phyloP scores from a whole-genome alignment of 2,888 invertebrate genomes.

The Dolichopus griseipennis region DNA sequence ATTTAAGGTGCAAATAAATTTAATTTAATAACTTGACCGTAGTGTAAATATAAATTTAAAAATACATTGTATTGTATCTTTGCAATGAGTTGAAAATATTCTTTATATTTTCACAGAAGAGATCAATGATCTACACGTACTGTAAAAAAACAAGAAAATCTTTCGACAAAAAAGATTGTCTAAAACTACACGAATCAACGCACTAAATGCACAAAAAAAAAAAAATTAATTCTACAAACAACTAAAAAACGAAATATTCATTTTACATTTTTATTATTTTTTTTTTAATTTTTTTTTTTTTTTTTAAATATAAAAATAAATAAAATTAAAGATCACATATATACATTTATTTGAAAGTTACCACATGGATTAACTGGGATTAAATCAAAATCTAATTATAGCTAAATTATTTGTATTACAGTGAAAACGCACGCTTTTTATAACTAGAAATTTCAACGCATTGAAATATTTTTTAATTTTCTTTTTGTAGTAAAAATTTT shows the following conservation, averaged over 20 bases:
- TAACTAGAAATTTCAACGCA: background rate
- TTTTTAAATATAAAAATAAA: background rate
- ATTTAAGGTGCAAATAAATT: too few species aligned
- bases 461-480: background rate
- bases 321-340: background rate
- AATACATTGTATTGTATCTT: too few species aligned
- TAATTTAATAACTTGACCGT: too few species aligned
- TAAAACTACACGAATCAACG: too few species aligned
- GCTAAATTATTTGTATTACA: background rate
- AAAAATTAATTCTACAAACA: background rate
- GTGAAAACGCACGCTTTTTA: background rate
- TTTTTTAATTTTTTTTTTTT: background rate
- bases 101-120: too few species aligned
- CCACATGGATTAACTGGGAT: conserved; percentile 19
- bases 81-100: too few species aligned
- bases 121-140: too few species aligned
- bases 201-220: background rate
- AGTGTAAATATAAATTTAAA: too few species aligned
- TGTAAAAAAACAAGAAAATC: too few species aligned
- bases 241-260: too few species aligned
- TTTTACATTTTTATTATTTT: background rate
- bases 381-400: conserved; percentile 20
- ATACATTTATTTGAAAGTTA: background rate
- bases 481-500: background rate
- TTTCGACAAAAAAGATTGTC: too few species aligned